Conservation (phyloP, 2,888 invertebrate genomes). For the Mythimna loreyi region DNA sequence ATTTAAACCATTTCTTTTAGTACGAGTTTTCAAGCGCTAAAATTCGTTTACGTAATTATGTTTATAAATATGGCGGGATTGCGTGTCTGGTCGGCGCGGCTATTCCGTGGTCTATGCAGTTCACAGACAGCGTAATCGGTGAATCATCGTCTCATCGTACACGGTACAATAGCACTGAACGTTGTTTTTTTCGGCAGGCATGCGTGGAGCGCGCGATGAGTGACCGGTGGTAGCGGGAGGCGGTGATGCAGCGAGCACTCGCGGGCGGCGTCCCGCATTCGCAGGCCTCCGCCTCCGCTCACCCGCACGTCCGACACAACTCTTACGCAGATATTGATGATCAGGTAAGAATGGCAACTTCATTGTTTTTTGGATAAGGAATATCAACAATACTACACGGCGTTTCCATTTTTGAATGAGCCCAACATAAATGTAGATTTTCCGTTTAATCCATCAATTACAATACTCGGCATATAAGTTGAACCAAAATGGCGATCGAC, state of each 20-base stretch:
- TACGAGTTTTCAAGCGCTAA: no score
- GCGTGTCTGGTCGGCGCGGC: neutral
- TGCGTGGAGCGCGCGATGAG: slow-evolving; percentile 78
- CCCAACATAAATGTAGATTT: no score
- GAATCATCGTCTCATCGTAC: slow-evolving; percentile 28
- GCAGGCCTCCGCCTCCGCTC: slow-evolving; percentile 83
- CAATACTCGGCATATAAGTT: no score
- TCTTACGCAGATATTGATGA: slow-evolving; percentile 88
- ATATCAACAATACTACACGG: no score
- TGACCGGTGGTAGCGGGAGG: slow-evolving; percentile 86
- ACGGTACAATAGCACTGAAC: slow-evolving; percentile 36
- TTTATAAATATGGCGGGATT: no score
- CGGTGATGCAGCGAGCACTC: slow-evolving; percentile 89
- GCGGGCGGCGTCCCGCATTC: slow-evolving; percentile 88
- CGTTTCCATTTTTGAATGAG: no score
- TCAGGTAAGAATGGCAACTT: slow-evolving; percentile 76
- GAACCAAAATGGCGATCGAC: no score
- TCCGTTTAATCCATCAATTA: no score
- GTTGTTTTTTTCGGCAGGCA: slow-evolving; percentile 64
- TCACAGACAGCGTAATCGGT: slow-evolving; percentile 15
- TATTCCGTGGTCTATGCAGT: neutral
- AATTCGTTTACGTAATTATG: no score
- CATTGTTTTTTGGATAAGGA: no score
- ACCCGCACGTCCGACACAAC: slow-evolving; percentile 77
- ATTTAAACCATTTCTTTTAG: no score